These are phyloP conservation scores for Cephus cinctus DNA, from an alignment of 1,140 invertebrate species.

Conservation along the genomic window DNA sequence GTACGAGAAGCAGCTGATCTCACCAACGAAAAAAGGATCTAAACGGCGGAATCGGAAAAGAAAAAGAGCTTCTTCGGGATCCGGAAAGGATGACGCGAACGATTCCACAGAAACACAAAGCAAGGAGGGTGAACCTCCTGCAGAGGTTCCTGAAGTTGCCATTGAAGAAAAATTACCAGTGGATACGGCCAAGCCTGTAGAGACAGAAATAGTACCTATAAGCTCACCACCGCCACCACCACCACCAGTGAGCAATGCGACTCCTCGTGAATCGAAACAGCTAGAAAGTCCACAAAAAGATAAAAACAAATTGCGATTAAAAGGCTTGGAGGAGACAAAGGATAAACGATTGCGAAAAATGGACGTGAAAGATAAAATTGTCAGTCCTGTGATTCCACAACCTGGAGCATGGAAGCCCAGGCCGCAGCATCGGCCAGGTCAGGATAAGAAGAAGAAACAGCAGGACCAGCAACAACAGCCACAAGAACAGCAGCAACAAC, in stretches of 20 bases:
- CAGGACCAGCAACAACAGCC: slow-evolving; percentile 35
- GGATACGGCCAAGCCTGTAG: slow-evolving; percentile 10
- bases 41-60: slow-evolving; percentile 58
- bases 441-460: slow-evolving; percentile 45
- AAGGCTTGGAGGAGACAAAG: slow-evolving; percentile 50
- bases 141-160: slow-evolving; percentile 35
- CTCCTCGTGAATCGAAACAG: too few relatives aligned
- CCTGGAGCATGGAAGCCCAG: slow-evolving; percentile 74
- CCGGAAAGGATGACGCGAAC: slow-evolving; percentile 46
- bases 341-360: slow-evolving; percentile 62
- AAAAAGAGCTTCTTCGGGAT: slow-evolving; percentile 58
- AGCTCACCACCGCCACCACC: slow-evolving; percentile 14
- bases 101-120: slow-evolving; percentile 35
- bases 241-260: slow-evolving; percentile 14
- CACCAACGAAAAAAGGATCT: slow-evolving; percentile 63
- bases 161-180: slow-evolving; percentile 11
- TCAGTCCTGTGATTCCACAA: slow-evolving; percentile 88
- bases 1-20: slow-evolving; percentile 72
- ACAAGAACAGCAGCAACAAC: slow-evolving; percentile 47
- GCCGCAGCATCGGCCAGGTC: slow-evolving; percentile 40
- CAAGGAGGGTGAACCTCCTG: too few relatives aligned
- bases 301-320: slow-evolving; percentile 44
- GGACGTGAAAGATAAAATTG: slow-evolving; percentile 83
- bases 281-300: slow-evolving; percentile 45
- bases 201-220: slow-evolving; percentile 11